Evolutionary conservation across 2,797 vertebrate genomes (phyloP), one percentile per base, ranked within the genome.

Genomic region (Aplochiton taeniatus): DNA sequence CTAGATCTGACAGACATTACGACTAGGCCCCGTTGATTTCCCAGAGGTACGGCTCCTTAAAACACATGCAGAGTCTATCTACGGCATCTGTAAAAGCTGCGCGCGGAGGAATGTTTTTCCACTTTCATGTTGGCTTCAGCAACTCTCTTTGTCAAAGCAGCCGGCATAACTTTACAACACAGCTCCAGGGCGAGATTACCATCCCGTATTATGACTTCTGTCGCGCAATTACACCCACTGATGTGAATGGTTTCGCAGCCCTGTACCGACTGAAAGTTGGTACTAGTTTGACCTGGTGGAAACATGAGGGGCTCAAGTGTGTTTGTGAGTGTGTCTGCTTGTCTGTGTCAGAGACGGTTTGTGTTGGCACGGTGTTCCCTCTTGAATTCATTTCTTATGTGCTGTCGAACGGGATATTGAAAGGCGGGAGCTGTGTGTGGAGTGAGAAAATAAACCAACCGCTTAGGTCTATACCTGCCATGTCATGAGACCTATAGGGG

Each of bases 381-480:
- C 59, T 62, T 69, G 70, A 69, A 80, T 62, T 14, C 63, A 31
- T 51, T 53, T 18, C 79, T 68, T 72, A 74, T 19, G 58, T 76
- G 79, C 77, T 73, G 77, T 82, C 83, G 65, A 47, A 12, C 54
- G 75, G 59, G 64, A 31, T 59, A 56, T 20, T 80, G 76, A 82
- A 77, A 78, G 76, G 63, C 73, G 58, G 69, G 69, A 56, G 9
- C 61, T 55, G 48, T 65, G 75, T 81, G 44, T 61, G 43, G 66
- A 73, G 51, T 72, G 78, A 66, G 61, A 82, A 76, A 75, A 74
- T 42, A 87, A 86, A 83, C 68, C 31, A 2, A 31, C 31, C 6
- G 31, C 31, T 6, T 31, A 2, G 31, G 31, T 31, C 31, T 31
- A 31, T 31, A 31, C 31, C 31, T 31, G 31, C 31, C 31, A 31